These are phyloP conservation scores for Drosophila kambysellisi DNA, from an alignment of 2,888 invertebrate genomes.

Conservation along the genomic window DNA sequence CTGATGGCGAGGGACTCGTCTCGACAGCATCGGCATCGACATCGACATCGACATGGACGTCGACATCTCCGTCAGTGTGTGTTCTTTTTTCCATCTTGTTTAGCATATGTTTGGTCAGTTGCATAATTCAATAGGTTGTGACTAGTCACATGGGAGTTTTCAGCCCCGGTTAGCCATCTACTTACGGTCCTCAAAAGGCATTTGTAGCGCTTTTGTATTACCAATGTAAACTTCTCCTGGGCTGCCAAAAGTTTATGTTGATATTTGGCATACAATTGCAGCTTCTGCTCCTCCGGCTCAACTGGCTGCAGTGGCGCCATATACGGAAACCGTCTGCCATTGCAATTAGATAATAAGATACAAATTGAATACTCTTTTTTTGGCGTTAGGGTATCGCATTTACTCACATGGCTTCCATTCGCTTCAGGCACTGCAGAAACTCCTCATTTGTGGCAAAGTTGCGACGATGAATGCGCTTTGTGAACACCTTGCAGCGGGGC, in stretches of 20 bases:
- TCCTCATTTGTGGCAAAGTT: slow-evolving; percentile 75
- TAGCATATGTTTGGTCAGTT: slow-evolving; percentile 61
- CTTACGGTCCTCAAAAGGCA: slow-evolving; percentile 83
- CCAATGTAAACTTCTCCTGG: slow-evolving; percentile 72
- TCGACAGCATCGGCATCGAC: slow-evolving; percentile 28
- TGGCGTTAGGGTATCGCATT: neutral
- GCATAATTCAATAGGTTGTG: slow-evolving; percentile 59
- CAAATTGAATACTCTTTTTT: too few relatives aligned
- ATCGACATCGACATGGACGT: neutral
- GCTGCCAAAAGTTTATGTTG: slow-evolving; percentile 54
- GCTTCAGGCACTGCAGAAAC: slow-evolving; percentile 77
- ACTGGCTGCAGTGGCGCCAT: slow-evolving; percentile 82
- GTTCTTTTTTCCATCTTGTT: slow-evolving; percentile 10
- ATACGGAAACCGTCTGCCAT: slow-evolving; percentile 79
- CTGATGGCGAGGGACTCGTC: slow-evolving; percentile 40
- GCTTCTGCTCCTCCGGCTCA: slow-evolving; percentile 83
- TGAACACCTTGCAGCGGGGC: slow-evolving; percentile 21
- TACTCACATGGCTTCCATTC: slow-evolving; percentile 77
- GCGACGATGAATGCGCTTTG: slow-evolving; percentile 54
- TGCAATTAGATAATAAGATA: too few relatives aligned
- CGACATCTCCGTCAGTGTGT: slow-evolving; percentile 31
- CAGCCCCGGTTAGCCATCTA: slow-evolving; percentile 13
- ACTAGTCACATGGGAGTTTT: slow-evolving; percentile 4
- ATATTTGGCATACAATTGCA: slow-evolving; percentile 67
- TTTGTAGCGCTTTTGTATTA: slow-evolving; percentile 81